Evolutionary conservation across 2,888 invertebrate genomes (phyloP), one percentile per base, ranked within the genome.

Genomic region (Phania funesta): DNA sequence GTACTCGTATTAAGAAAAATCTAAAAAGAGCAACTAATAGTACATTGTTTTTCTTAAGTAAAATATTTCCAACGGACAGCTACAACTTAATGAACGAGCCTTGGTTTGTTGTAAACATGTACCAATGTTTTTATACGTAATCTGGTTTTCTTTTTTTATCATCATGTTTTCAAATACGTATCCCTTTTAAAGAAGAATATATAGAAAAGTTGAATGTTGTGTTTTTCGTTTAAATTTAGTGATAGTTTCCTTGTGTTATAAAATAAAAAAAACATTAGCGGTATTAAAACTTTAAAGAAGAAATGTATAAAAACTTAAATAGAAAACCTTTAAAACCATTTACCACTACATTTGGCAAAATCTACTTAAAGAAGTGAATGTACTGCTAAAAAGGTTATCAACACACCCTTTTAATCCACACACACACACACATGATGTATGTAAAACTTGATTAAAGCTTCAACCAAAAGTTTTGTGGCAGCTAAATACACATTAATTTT

Each of bases 401-500:
- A 46, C 35, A 70, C 35, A 46, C 7, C 3, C 46, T 1, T 22
- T 35, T 46, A 46, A 20, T 26, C 35, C 29, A 3, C 24, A 56
- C 26, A 60, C 52, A 50, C 38, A 52, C 22, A 38, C n/a, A 29
- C 5, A 6, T 29, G 4, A 29, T 29, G 29, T 29, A 7, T 29
- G 7, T 4, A 6, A 6, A 6, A 52, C 60, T 82, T 78, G 64
- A 16, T 75, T 56, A 24, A 71, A 71, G 16, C 65, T 32, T 32
- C 18, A 76, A 73, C 83, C 79, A 68, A 71, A 75, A 75, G 65
- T 75, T 60, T 70, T 83, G 79, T 62, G 79, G 83, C 64, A 79
- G 75, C 71, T 71, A 71, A 75, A 62, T 79, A 56, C 75, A 83
- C 75, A 56, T 79, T 79, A 83, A 79, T 83, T 75, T 78, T 79